Conservation (phyloP, 2,797 vertebrate species). For the Acropternis orthonyx region DNA sequence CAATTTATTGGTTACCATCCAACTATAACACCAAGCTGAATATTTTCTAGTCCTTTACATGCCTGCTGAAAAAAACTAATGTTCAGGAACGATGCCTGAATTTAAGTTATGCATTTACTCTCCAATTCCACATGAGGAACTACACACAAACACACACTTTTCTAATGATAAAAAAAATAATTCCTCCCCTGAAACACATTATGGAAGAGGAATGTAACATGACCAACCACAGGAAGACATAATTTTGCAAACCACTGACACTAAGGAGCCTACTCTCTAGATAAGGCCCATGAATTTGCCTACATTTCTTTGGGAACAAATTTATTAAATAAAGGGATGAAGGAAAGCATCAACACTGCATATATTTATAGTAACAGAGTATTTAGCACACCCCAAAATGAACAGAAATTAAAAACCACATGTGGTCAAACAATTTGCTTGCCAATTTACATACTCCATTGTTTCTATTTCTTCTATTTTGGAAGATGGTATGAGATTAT, state of each 20-base stretch:
- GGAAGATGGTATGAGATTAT: background rate
- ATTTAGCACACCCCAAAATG: background rate
- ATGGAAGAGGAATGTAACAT: background rate
- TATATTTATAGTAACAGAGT: background rate
- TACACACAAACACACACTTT: background rate
- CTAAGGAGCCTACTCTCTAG: background rate
- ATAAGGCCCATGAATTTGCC: background rate
- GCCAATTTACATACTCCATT: background rate
- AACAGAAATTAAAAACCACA: background rate
- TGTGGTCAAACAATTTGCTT: background rate
- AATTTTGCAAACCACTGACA: slow-evolving; percentile 26
- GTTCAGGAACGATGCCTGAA: background rate
- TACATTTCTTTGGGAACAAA: background rate
- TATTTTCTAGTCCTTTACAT: background rate
- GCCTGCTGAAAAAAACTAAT: background rate
- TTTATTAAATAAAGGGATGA: background rate
- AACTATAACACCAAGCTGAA: background rate
- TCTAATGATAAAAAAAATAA: background rate
- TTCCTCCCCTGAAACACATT: background rate
- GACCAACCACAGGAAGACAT: background rate
- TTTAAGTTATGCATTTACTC: background rate
- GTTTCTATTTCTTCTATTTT: background rate
- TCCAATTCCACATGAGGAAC: background rate
- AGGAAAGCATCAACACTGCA: background rate
- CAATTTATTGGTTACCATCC: background rate